A percentile compares a stretch with the other conserved stretches of the same genome.
These are phyloP conservation scores for Haliclona indistincta DNA, from an alignment of 37 sponge, comb jelly and placozoan species.

Conservation along the genomic window DNA sequence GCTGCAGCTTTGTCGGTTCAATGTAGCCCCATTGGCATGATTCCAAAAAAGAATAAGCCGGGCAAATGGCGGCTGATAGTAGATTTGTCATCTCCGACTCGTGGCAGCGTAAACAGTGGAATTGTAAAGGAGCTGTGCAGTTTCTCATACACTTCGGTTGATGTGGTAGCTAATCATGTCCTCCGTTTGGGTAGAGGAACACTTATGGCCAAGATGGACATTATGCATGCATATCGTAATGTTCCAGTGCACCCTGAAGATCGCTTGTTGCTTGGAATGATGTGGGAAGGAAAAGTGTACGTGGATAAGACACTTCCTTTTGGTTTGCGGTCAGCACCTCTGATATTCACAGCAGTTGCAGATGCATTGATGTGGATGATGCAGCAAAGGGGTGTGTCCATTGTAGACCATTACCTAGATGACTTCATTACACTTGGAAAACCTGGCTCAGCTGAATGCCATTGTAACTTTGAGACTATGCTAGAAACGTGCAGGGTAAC, in stretches of 20 bases:
- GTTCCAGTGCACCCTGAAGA: constrained; percentile 18
- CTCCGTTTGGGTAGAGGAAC: background rate
- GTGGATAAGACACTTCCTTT: constrained; percentile 1
- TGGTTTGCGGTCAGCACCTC: constrained; percentile 23
- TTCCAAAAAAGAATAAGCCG: background rate
- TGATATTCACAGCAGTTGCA: constrained; percentile 21
- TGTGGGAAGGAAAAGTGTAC: background rate
- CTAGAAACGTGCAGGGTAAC: background rate
- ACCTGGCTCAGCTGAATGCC: background rate
- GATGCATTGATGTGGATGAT: constrained; percentile 14
- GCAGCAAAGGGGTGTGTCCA: background rate
- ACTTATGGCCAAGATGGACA: constrained; percentile 1
- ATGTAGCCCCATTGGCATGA: background rate
- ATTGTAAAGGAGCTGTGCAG: background rate
- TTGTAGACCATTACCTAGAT: constrained; percentile 14
- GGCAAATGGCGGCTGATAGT: constrained; percentile 15
- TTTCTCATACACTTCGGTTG: constrained; percentile 3
- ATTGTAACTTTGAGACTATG: background rate
- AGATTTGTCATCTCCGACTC: background rate
- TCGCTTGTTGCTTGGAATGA: background rate
- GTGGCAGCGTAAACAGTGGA: constrained; percentile 7
- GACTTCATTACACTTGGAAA: constrained; percentile 5
- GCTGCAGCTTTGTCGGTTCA: background rate
- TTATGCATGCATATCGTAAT: background rate
- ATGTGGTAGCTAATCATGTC: background rate